phyloP scores from a whole-genome alignment of 2,797 vertebrate species.

The Hozukius guyotensis region DNA sequence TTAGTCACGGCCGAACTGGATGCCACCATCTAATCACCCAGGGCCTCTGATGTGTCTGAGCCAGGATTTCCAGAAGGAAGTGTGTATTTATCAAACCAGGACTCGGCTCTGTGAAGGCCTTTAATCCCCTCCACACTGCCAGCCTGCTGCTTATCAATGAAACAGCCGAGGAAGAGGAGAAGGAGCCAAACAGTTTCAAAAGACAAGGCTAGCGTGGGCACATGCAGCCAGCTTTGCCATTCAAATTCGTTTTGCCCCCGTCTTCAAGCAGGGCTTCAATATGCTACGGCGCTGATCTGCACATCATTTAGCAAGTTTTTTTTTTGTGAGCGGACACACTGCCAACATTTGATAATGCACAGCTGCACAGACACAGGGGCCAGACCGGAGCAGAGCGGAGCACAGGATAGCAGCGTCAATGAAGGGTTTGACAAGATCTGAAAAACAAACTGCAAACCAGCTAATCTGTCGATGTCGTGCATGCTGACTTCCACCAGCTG shows the following conservation, averaged over 20 bases:
- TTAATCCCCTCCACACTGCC: slow-evolving; percentile 74
- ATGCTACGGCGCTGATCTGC: slow-evolving; percentile 48
- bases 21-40: slow-evolving; percentile 63
- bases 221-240: slow-evolving; percentile 50
- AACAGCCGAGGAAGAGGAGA: slow-evolving; percentile 60
- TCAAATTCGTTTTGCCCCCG: slow-evolving; percentile 48
- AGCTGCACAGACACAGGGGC: slow-evolving; percentile 58
- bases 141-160: slow-evolving; percentile 77
- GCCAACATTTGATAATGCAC: slow-evolving; percentile 63
- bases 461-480: slow-evolving; percentile 29
- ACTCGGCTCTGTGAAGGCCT: slow-evolving; percentile 56
- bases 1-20: slow-evolving; percentile 47
- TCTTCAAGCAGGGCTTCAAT: slow-evolving; percentile 55
- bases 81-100: slow-evolving; percentile 67
- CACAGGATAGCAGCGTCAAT: neutral
- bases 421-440: slow-evolving; percentile 33
- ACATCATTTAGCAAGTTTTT: slow-evolving; percentile 52
- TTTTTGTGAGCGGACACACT: neutral
- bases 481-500: slow-evolving; percentile 44
- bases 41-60: slow-evolving; percentile 62
- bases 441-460: slow-evolving; percentile 43
- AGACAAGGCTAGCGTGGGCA: slow-evolving; percentile 49
- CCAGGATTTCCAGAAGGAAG: slow-evolving; percentile 70
- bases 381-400: slow-evolving; percentile 27
- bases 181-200: slow-evolving; percentile 72